These are phyloP conservation scores for Microlaimidae sp. DNA, from an alignment of 2,888 invertebrate genomes.

Conservation along the genomic window DNA sequence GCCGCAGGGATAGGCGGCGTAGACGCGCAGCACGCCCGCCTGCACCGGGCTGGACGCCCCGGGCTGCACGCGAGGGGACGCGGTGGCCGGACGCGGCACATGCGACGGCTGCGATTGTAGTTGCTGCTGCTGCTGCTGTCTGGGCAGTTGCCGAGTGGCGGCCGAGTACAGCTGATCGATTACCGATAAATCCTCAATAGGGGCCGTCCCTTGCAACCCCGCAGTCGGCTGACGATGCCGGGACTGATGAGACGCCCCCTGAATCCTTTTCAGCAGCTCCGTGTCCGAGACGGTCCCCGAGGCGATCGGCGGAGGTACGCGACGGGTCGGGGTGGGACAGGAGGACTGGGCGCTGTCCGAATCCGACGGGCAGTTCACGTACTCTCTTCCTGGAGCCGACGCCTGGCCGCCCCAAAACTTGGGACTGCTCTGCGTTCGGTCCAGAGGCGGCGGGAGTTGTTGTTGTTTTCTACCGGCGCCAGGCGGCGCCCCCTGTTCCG, in stretches of 20 bases:
- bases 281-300: not conserved
- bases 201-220: not conserved
- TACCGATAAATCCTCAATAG: conserved; percentile 9
- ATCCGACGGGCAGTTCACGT: too few species aligned
- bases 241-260: not conserved
- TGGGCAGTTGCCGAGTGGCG: not conserved
- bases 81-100: not conserved
- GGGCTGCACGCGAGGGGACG: not conserved
- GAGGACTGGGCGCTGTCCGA: not conserved
- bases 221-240: not conserved
- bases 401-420: too few species aligned
- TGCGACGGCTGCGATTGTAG: not conserved
- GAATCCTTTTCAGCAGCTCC: not conserved
- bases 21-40: conserved; percentile 53
- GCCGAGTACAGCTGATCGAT: conserved; percentile 10
- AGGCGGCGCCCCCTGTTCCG: too few species aligned
- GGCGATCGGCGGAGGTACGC: not conserved
- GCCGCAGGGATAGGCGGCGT: conserved; percentile 87
- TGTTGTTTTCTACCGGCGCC: too few species aligned
- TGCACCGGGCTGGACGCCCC: not conserved
- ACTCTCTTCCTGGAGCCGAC: too few species aligned
- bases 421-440: too few species aligned
- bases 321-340: not conserved
- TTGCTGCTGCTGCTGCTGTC: not conserved
- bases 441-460: too few species aligned